Evolutionary conservation across 2,888 invertebrate species (phyloP).

Genomic region (Acanthosoma haemorrhoidale): DNA sequence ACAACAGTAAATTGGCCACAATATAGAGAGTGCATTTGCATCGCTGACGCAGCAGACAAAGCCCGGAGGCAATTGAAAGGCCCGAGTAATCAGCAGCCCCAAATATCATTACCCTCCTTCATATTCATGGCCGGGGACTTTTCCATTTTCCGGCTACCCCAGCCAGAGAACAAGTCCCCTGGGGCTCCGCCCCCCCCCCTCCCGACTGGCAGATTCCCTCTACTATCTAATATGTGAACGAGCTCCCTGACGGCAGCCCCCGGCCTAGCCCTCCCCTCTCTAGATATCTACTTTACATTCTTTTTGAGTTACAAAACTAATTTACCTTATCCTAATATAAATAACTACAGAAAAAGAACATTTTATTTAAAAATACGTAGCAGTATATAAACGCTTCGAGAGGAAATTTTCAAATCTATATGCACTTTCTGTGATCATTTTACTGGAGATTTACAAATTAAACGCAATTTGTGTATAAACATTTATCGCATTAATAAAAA

Average conservation of each 20-base stretch:
- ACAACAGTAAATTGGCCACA: no score
- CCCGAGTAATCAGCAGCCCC: neutral
- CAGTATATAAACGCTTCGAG: no score
- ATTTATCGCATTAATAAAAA: no score
- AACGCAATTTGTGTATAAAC: no score
- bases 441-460: no score
- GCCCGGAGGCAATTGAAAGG: slow-evolving; percentile 2
- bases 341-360: no score
- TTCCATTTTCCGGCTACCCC: slow-evolving; percentile 5
- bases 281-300: slow-evolving; percentile 3
- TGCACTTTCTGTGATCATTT: no score
- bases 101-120: slow-evolving; percentile 25
- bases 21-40: slow-evolving; percentile 1
- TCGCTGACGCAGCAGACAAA: slow-evolving; percentile 4
- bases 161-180: neutral
- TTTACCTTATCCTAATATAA: neutral
- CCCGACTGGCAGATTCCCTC: neutral
- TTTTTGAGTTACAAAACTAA: slow-evolving; percentile 1
- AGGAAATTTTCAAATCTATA: no score
- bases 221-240: slow-evolving; percentile 9
- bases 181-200: neutral
- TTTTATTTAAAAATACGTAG: no score
- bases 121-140: slow-evolving; percentile 21
- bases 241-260: neutral
- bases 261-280: neutral